Percentiles rank a stretch among this genome's conserved stretches.
Conservation (phyloP, 2,888 invertebrate species). For the Amorpha juglandis region DNA sequence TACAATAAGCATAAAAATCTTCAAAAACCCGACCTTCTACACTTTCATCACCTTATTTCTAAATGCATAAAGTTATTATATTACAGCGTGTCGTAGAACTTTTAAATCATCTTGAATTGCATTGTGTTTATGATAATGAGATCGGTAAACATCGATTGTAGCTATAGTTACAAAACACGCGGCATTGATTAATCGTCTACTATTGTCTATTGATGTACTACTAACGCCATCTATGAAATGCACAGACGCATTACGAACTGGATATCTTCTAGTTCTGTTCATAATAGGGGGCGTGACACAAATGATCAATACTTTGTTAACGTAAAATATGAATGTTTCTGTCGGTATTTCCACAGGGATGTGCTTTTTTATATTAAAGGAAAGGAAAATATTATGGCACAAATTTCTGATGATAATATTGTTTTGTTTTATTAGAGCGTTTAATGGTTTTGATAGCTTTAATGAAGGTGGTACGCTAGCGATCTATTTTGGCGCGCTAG, state of each 20-base stretch:
- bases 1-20: not conserved
- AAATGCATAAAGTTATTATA: not conserved
- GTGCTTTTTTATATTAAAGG: too few relatives aligned
- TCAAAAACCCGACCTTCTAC: not conserved
- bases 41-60: not conserved
- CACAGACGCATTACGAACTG: not conserved
- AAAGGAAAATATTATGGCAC: too few relatives aligned
- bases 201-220: not conserved
- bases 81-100: not conserved
- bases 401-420: too few relatives aligned
- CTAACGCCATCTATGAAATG: conserved; percentile 13
- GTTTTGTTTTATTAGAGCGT: too few relatives aligned
- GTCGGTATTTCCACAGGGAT: not conserved
- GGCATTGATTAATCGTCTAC: not conserved
- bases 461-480: too few relatives aligned
- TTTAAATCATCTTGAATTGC: not conserved
- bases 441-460: too few relatives aligned
- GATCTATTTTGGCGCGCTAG: too few relatives aligned
- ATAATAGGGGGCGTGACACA: not conserved
- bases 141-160: conserved; percentile 18
- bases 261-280: not conserved
- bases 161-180: not conserved
- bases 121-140: conserved; percentile 2
- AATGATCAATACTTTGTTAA: conserved; percentile 13
- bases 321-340: not conserved